Evolutionary conservation across 92 coral and sea anemone genomes (phyloP), one percentile per base, ranked within the genome.

Genomic region (Chrysogorgia sp.): DNA sequence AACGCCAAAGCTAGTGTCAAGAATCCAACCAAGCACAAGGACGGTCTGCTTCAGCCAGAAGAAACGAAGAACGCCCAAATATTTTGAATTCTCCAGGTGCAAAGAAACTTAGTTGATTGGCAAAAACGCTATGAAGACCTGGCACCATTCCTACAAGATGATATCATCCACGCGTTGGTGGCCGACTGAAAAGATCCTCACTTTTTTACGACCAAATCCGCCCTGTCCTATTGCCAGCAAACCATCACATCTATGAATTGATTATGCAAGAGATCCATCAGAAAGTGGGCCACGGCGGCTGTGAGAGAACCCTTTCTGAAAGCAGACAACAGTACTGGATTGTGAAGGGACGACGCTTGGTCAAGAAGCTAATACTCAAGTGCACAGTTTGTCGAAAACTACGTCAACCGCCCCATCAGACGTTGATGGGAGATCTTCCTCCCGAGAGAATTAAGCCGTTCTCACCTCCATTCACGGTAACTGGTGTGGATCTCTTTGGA

Each of bases 401-500:
- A 3, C 76, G 75, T 58, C 88, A 84, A 55, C 52, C 77, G 60
- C 88, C 88, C 19, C 83, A 84, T 74, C 49, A 65, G 0, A 84
- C 84, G 8, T 47, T 78, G 57, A 84, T 84, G 88, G 84, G 81
- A 22, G 80, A 78, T 70, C 74, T 84, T 10, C 88, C 88, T 2
- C 80, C 84, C 0, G 84, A 84, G n/a, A 21, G 84, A 59, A 7
- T 84, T 34, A 68, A 78, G 59, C 88, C 84, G 5, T 67, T 77
- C 63, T 84, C 88, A 29, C 88, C 88, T 29, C 80, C 84, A n/a
- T 84, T 77, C 57, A 34, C 80, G 1, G 80, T 84, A 9, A 85
- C 88, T 1, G 81, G 88, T 9, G 81, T 85, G n/a, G n/a, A n/a
- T n/a, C n/a, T n/a, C n/a, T n/a, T n/a, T n/a, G n/a, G n/a, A n/a